Evolutionary conservation across 1,140 invertebrate genomes (phyloP), one percentile per base, ranked within the genome.

Genomic region (Lerema accius): DNA sequence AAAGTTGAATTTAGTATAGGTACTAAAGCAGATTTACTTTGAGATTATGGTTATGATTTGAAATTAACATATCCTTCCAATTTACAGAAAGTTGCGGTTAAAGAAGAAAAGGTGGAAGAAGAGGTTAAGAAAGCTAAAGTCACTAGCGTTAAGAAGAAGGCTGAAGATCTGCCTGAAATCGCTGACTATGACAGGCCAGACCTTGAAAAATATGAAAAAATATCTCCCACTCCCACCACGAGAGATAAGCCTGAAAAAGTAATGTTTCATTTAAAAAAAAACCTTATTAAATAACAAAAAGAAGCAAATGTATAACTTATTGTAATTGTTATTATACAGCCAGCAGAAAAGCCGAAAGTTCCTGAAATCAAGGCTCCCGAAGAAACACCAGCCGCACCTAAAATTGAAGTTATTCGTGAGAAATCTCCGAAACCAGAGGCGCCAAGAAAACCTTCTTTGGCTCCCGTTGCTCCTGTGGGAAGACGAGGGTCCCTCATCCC

Each of bases 401-500:
- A 96, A 83, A 97, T 97, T 78, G 96, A 97, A 85, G 95, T 97
- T 13, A 95, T 94, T 67, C 93, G 94, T 50, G 96, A 97, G 77
- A 94, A 94, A 75, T 94, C 95, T 32, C 95, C 95, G 5, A 91
- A 92, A 56, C 90, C 91, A 14, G 94, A 95, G 72, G 64, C 73
- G 55, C 92, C 93, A 23, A 93, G 95, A 40, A 96, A 95, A 82
- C 92, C 95, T 16, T 97, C 96, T 0, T 87, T 97, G 56, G 94
- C 94, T 51, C 95, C 96, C n/a, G 40, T 56, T 26, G 95, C 93
- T 48, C 80, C 83, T 26, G 86, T 80, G 91, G 94, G 58, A 84
- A 93, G 96, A 67, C 92, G 97, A 74, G 96, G 96, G 16, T 97
- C 96, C 7, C 93, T 97, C 43, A 95, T 97, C 82, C 96, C 96